Evolutionary conservation across 1,140 invertebrate species (phyloP).

Genomic region (Achroia grisella): DNA sequence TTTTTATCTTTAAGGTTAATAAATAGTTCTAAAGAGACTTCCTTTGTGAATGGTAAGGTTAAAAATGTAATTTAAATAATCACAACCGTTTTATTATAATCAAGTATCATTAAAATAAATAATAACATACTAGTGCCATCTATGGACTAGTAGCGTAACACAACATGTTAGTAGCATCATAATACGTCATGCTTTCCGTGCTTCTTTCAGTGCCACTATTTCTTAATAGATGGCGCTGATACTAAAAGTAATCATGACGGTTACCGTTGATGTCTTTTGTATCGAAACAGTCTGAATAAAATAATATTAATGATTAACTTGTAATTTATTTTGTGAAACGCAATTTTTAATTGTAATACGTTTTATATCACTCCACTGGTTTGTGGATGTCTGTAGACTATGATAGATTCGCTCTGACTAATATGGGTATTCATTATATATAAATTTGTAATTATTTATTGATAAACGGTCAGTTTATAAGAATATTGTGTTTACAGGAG

Average conservation of each 20-base stretch:
- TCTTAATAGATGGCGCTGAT: constrained; percentile 23
- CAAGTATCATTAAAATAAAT: not conserved
- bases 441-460: too few species aligned
- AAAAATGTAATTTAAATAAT: not conserved
- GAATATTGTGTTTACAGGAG: constrained; percentile 28
- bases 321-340: too few species aligned
- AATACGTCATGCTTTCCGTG: not conserved
- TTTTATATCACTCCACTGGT: too few species aligned
- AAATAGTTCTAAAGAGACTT: too few species aligned
- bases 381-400: too few species aligned
- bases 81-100: not conserved
- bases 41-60: not conserved
- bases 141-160: constrained; percentile 20
- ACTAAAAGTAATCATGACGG: not conserved
- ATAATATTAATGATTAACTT: too few species aligned
- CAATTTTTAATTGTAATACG: too few species aligned
- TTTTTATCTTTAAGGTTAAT: too few species aligned
- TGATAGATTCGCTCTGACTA: too few species aligned
- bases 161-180: too few species aligned
- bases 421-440: not conserved
- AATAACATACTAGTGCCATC: constrained; percentile 24
- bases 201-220: not conserved
- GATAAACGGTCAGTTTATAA: too few species aligned
- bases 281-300: too few species aligned
- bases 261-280: constrained; percentile 25